Base-by-base conservation (phyloP, 2,888 invertebrate species). In the Molanna angustata region DNA sequence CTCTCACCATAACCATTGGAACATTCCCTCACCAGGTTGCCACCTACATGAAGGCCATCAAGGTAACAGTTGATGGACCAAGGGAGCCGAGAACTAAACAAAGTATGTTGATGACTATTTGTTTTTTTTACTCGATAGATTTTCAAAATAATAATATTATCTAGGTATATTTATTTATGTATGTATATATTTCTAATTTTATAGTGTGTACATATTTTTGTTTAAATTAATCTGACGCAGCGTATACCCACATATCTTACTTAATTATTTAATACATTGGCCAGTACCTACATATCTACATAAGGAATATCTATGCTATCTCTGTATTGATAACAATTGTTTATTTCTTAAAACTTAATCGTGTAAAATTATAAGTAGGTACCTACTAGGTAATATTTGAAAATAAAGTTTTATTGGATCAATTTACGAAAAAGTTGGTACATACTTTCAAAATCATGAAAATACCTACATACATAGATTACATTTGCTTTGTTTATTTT, bases 21-120 rank as follows among this genome's bases (percentile, higher is more conserved):
- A 80, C 85, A 14, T 80, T 82, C 61, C 77, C 77, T 2, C 78
- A 82, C 60, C 96, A 97, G 78, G 86, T 96, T 20, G 93, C 96
- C 44, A 90, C 93, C 3, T 98, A 97, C 71, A 86, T 79, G 64
- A 97, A 97, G 70, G 97, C 97, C 48, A 99, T 99, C 71, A 99
- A 99, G 81, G 97, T 99, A 51, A 99, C 99, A 17, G 99, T 99
- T 22, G 99, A 99, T 68, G 99, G 99, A 64, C 99, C 99, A 1
- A 78, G 99, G 65, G 97, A 98, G 76, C 97, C 98, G 13, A 80
- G 97, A 73, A 94, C 94, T 62, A 96, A 95, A 74, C 91, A 93
- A 79, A 92, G 95, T 95, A 83, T 90, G 94, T 86, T 19, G 35
- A 13, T 27, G 13, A n/a, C n/a, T 43, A 22, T n/a, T n/a, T n/a